Evolutionary conservation across 92 coral and sea anemone species (phyloP).

Genomic region (Virgularia gustaviana): DNA sequence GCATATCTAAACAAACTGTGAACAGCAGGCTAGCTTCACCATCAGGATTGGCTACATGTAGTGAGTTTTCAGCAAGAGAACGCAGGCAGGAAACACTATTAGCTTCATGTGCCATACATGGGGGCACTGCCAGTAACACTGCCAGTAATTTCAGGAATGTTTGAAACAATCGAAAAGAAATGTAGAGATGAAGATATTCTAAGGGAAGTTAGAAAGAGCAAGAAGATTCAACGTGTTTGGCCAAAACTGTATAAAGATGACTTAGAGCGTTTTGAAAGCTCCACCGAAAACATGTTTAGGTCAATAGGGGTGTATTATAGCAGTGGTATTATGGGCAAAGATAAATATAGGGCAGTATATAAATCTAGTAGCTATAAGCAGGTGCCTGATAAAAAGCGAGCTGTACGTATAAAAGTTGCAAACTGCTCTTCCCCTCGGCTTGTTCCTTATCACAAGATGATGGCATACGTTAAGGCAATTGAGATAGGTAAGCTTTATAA

Average conservation of each 20-base stretch:
- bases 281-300: constrained; percentile 44
- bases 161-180: constrained; percentile 47
- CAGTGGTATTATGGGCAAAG: constrained; percentile 58
- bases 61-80: too few relatives aligned
- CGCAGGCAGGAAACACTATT: constrained; percentile 57
- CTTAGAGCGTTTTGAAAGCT: constrained; percentile 54
- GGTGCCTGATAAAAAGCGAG: too few relatives aligned
- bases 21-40: too few relatives aligned
- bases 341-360: constrained; percentile 53
- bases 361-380: too few relatives aligned
- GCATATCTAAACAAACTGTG: too few relatives aligned
- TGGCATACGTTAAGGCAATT: constrained; percentile 53
- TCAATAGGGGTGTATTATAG: constrained; percentile 52
- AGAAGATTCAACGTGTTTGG: constrained; percentile 47
- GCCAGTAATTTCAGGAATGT: constrained; percentile 55
- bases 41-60: too few relatives aligned
- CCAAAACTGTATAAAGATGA: constrained; percentile 52
- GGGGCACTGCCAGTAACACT: constrained; percentile 49
- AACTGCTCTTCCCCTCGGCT: constrained; percentile 52
- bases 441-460: constrained; percentile 57
- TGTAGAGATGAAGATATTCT: constrained; percentile 37
- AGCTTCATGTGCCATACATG: constrained; percentile 57
- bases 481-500: constrained; percentile 53
- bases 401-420: too few relatives aligned
- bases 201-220: constrained; percentile 54